Evolutionary conservation across 2,113 vertebrate genomes (phyloP).

Genomic region (Terrapene triunguis): DNA sequence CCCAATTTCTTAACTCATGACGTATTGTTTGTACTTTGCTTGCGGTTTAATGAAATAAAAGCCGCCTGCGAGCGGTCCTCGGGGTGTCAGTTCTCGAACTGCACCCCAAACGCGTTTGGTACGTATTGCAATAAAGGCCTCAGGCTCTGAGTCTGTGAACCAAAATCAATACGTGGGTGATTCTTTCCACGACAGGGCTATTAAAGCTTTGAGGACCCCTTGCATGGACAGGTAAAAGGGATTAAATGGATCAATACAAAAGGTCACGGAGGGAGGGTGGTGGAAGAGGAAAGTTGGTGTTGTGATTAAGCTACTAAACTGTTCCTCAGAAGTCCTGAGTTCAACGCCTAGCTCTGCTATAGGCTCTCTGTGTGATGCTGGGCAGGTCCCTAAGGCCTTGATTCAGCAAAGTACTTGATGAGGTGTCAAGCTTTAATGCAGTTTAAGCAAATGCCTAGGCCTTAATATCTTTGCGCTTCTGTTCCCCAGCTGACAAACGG

Average conservation of each 20-base stretch:
- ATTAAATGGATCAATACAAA: not conserved
- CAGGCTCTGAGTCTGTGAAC: too few relatives aligned
- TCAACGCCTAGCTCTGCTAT: not conserved
- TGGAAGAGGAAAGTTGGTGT: not conserved
- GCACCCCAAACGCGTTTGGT: too few relatives aligned
- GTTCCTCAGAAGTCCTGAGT: not conserved
- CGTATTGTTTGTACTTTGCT: too few relatives aligned
- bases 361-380: not conserved
- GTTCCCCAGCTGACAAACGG: not conserved
- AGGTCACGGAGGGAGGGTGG: not conserved
- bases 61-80: too few relatives aligned
- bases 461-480: not conserved
- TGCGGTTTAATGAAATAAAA: too few relatives aligned
- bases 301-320: not conserved
- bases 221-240: not conserved
- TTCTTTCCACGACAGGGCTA: not conserved
- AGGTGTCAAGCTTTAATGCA: not conserved
- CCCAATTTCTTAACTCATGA: too few relatives aligned
- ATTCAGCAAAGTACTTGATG: not conserved
- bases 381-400: not conserved
- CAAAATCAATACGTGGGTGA: too few relatives aligned
- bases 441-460: not conserved
- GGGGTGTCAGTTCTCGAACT: too few relatives aligned
- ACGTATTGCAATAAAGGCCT: too few relatives aligned
- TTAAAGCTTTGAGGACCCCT: not conserved